Base-by-base conservation (phyloP, 2,888 invertebrate genomes). In the Pheosia tremula region DNA sequence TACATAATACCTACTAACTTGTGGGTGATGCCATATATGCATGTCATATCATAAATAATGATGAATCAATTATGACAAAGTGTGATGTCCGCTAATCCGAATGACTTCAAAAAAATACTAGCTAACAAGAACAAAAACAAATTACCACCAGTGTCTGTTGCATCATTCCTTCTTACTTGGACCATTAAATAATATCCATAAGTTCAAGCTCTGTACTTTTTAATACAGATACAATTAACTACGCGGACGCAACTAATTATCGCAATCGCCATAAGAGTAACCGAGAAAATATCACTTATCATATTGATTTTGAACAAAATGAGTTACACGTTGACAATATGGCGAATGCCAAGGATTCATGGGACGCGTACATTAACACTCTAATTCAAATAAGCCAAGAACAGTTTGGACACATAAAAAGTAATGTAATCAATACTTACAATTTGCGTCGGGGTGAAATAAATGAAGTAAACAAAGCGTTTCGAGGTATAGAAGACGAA, bases 351-450 rank as follows among this genome's bases (percentile, higher is more conserved):
- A 67, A 59, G 5, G 55, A 63, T 6, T 41, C 72, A 24, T 74
- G 72, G 56, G 66, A 75, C 41, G 67, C 69, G 38, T 72, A 67
- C 38, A 60, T 77, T 37, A 61, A 62, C 55, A 64, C 76, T n/a
- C 56, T 82, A 39, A 58, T 75, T 36, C 73, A 79, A 58, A 49
- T 75, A 0, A 74, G 81, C 0, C 63, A 67, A 39, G 64, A 77
- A 60, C 78, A 81, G 55, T 59, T 85, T 57, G 72, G 53, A 63
- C 77, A 57, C 57, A 72, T 69, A 50, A 64, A 52, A 55, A 36
- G 10, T 0, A 85, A 84, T 61, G 63, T 86, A 0, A 76, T 77
- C 45, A 72, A 63, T 39, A 73, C 79, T 67, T 84, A 86, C 57
- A 65, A 71, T 10, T 61, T 86, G 8, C 57, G 67, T 8, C 39